Evolutionary conservation across 1,140 invertebrate genomes (phyloP).

Genomic region (Temnothorax longispinosus): DNA sequence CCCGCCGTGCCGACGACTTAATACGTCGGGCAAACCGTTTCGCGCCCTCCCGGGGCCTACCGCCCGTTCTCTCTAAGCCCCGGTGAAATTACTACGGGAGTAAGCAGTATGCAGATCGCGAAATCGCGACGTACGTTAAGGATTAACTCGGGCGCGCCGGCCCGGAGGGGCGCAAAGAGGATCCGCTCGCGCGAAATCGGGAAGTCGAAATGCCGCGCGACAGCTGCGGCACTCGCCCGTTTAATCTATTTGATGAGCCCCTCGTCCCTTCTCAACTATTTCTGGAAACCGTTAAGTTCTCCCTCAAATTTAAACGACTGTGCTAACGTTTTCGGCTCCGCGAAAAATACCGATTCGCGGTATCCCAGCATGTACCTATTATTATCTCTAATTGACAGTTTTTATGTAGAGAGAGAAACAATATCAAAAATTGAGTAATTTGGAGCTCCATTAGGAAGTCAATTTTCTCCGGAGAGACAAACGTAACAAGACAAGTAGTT

Average conservation of each 20-base stretch:
- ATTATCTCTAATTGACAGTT: conserved; percentile 15
- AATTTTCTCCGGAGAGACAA: no score
- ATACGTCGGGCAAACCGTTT: conserved; percentile 78
- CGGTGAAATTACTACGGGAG: conserved; percentile 75
- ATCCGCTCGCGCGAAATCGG: conserved; percentile 64
- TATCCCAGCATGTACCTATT: background rate
- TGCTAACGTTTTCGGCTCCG: background rate
- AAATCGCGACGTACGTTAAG: conserved; percentile 79
- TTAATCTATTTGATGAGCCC: conserved; percentile 59
- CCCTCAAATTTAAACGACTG: conserved; percentile 11
- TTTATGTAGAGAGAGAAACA: background rate
- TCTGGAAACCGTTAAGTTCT: conserved; percentile 43
- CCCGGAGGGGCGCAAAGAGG: conserved; percentile 62
- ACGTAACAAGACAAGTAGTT: no score
- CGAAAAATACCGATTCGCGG: background rate
- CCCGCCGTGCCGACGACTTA: conserved; percentile 74
- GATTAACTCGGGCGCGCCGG: conserved; percentile 73
- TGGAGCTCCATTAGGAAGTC: no score
- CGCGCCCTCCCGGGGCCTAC: conserved; percentile 38
- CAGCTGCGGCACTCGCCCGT: conserved; percentile 61
- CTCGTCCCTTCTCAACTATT: conserved; percentile 1
- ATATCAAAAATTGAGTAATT: background rate
- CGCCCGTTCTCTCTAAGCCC: conserved; percentile 62
- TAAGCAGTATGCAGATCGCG: conserved; percentile 82
- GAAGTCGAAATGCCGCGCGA: conserved; percentile 64